Evolutionary conservation across 2,113 vertebrate species (phyloP).

Genomic region (Takifugu flavidus): DNA sequence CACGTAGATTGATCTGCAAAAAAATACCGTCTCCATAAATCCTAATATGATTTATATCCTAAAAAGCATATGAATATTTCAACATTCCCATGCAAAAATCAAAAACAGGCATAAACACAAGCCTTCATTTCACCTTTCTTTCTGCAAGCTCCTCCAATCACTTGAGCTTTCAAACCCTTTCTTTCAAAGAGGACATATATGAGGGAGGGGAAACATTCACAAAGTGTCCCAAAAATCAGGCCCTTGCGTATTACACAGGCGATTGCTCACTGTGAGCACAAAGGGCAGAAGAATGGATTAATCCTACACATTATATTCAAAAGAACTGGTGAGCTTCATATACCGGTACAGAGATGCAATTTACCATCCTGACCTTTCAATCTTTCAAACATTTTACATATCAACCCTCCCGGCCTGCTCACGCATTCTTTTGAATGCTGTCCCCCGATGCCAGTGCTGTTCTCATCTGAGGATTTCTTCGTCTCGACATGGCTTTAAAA

Average conservation of each 20-base stretch:
- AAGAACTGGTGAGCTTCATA: constrained; percentile 62
- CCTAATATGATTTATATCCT: background rate
- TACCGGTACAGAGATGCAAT: constrained; percentile 64
- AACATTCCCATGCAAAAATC: constrained; percentile 17
- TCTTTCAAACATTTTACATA: constrained; percentile 61
- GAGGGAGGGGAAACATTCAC: constrained; percentile 31
- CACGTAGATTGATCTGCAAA: constrained; percentile 27
- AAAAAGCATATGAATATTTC: background rate
- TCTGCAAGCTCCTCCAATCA: constrained; percentile 30
- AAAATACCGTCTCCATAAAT: constrained; percentile 13
- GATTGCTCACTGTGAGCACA: constrained; percentile 55
- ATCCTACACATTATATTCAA: constrained; percentile 70
- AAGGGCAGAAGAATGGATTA: constrained; percentile 70
- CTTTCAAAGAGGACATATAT: too few relatives aligned
- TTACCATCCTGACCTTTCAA: constrained; percentile 74
- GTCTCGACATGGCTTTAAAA: constrained; percentile 52
- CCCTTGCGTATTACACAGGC: constrained; percentile 56
- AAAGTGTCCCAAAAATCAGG: constrained; percentile 51
- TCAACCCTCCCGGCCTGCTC: constrained; percentile 7
- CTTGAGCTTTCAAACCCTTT: constrained; percentile 40
- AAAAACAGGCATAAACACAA: constrained; percentile 32
- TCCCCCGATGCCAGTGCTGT: constrained; percentile 44
- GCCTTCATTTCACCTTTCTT: background rate
- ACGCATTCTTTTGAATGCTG: constrained; percentile 48
- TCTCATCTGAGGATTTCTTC: constrained; percentile 50